Evolutionary conservation across 1,140 invertebrate genomes (phyloP).

Genomic region (Lordiphosa stackelbergi): DNA sequence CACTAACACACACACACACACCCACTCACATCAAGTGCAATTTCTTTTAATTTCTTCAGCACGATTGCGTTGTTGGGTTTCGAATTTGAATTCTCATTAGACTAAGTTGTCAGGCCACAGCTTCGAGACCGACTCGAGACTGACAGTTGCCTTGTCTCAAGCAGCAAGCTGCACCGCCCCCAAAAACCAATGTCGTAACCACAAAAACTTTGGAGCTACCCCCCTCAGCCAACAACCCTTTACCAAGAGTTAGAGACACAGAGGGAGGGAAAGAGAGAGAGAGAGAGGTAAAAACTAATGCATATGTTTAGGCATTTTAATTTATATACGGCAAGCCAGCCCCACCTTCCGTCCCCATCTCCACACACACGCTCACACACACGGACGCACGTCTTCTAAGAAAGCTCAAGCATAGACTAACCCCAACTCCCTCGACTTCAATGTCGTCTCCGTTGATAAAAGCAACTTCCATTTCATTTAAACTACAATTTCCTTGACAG

Average conservation of each 20-base stretch:
- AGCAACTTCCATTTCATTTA: conserved; percentile 76
- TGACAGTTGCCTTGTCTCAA: conserved; percentile 46
- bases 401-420: conserved; percentile 51
- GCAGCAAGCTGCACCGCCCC: conserved; percentile 34
- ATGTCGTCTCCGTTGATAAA: conserved; percentile 63
- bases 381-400: conserved; percentile 47
- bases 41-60: conserved; percentile 73
- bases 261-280: conserved; percentile 18
- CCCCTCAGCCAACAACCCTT: conserved; percentile 17
- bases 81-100: conserved; percentile 74
- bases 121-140: conserved; percentile 59
- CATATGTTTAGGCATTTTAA: conserved; percentile 76
- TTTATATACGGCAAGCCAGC: conserved; percentile 62
- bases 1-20: conserved; percentile 6
- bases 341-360: not conserved
- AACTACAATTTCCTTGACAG: conserved; percentile 75
- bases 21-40: conserved; percentile 6
- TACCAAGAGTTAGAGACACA: conserved; percentile 13
- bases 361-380: conserved; percentile 19
- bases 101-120: conserved; percentile 58
- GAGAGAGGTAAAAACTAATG: conserved; percentile 72
- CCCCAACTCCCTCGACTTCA: conserved; percentile 15
- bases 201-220: conserved; percentile 67
- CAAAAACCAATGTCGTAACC: conserved; percentile 69
- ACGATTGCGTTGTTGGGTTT: conserved; percentile 72